A percentile compares a stretch with the other conserved stretches of the same genome.
phyloP scores from a whole-genome alignment of 2,888 invertebrate species.

The Megaustenia siamemsis region DNA sequence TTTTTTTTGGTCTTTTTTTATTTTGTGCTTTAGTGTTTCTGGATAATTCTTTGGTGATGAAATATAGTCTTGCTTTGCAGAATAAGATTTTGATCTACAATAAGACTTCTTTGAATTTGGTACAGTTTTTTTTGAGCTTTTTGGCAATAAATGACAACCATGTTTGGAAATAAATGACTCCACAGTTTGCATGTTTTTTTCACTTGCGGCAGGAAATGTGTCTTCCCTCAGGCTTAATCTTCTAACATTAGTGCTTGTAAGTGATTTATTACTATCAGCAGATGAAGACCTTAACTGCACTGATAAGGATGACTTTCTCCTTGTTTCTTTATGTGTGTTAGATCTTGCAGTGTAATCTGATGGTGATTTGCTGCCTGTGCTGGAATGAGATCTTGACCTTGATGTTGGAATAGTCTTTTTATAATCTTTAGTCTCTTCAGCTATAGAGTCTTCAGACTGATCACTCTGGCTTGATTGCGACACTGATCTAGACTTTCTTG shows the following conservation, averaged over 20 bases:
- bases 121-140: background rate
- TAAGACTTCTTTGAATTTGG: background rate
- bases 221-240: background rate
- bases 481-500: background rate
- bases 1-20: background rate
- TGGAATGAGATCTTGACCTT: slow-evolving; percentile 2
- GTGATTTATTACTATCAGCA: background rate
- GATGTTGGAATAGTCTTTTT: background rate
- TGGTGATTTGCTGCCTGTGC: background rate
- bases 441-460: background rate
- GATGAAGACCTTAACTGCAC: background rate
- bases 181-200: background rate
- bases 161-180: background rate
- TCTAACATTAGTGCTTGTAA: background rate
- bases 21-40: background rate
- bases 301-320: background rate
- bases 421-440: no score
- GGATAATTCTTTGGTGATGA: background rate
- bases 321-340: background rate
- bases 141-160: background rate
- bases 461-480: background rate
- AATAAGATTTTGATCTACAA: background rate
- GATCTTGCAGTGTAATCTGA: background rate
- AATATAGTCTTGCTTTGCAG: background rate
- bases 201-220: background rate